Evolutionary conservation across 2,888 invertebrate genomes (phyloP).

Genomic region (Petrophora chlorosata): DNA sequence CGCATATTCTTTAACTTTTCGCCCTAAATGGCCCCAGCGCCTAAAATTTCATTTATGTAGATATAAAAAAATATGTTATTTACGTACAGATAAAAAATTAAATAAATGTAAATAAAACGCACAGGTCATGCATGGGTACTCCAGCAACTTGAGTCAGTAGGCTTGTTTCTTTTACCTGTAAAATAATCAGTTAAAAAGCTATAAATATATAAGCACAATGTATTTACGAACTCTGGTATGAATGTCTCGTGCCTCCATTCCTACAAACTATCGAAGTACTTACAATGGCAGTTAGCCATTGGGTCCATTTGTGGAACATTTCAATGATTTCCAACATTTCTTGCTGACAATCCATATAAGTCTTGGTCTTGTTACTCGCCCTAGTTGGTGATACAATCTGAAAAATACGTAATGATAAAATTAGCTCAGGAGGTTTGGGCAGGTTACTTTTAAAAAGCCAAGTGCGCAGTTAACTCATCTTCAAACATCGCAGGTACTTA

Average conservation of each 20-base stretch:
- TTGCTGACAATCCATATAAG: constrained; percentile 58
- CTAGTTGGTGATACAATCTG: constrained; percentile 66
- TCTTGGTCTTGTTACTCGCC: constrained; percentile 55
- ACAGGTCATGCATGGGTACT: constrained; percentile 47
- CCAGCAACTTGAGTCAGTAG: constrained; percentile 39
- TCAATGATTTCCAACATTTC: constrained; percentile 68
- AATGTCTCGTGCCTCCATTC: too few species aligned
- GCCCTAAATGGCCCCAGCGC: constrained; percentile 63
- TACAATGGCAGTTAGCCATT: constrained; percentile 67
- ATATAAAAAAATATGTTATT: constrained; percentile 1
- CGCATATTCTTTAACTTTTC: constrained; percentile 55
- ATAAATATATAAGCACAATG: not conserved
- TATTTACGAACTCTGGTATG: too few species aligned
- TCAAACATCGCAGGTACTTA: too few species aligned
- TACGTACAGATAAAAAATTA: constrained; percentile 1
- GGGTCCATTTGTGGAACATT: constrained; percentile 71
- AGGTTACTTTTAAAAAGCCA: too few species aligned
- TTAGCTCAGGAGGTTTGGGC: too few species aligned
- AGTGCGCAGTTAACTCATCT: too few species aligned
- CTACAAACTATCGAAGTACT: constrained; percentile 35
- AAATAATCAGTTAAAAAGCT: constrained; percentile 2
- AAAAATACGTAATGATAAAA: not conserved
- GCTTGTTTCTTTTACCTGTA: constrained; percentile 63
- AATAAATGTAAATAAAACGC: constrained; percentile 34
- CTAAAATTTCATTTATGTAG: constrained; percentile 43